Conservation (phyloP, 30 jellyfish, hydroid and myxozoan species). For the Mastigias papua region DNA sequence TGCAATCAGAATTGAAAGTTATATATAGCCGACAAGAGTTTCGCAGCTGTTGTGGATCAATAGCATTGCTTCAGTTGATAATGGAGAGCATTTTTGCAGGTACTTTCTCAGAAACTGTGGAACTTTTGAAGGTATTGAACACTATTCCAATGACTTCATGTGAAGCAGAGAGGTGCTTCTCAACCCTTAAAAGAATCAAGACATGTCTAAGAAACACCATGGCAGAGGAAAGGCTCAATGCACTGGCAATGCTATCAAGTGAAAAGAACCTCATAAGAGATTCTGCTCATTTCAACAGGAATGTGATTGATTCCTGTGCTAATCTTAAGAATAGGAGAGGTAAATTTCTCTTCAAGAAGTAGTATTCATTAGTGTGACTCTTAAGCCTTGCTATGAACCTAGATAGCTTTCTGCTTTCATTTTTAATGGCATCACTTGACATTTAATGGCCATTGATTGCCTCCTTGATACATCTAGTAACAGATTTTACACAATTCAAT, state of each 20-base stretch:
- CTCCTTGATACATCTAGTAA: not conserved
- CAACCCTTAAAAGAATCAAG: conserved; percentile 36
- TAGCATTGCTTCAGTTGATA: conserved; percentile 36
- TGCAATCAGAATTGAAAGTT: conserved; percentile 12
- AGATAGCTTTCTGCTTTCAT: not conserved
- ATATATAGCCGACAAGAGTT: conserved; percentile 31
- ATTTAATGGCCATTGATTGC: not conserved
- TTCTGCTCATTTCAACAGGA: conserved; percentile 18
- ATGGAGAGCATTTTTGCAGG: conserved; percentile 29
- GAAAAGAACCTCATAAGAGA: conserved; percentile 39
- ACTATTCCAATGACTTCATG: conserved; percentile 49
- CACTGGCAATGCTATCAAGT: conserved; percentile 49
- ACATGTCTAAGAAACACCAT: conserved; percentile 36
- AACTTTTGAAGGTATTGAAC: conserved; percentile 12
- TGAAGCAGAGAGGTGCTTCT: conserved; percentile 31
- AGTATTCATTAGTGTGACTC: not conserved
- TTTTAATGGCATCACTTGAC: not conserved
- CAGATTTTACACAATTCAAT: not conserved
- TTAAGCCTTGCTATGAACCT: not conserved
- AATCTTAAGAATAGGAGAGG: conserved; percentile 53
- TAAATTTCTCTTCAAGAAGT: conserved; percentile 2
- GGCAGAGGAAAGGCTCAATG: conserved; percentile 56
- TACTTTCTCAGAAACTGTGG: conserved; percentile 15
- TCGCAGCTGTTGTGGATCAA: conserved; percentile 26
- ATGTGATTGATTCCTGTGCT: conserved; percentile 39